These are phyloP conservation scores for Papilio glaucus DNA, from an alignment of 1,140 invertebrate genomes.

Conservation along the genomic window DNA sequence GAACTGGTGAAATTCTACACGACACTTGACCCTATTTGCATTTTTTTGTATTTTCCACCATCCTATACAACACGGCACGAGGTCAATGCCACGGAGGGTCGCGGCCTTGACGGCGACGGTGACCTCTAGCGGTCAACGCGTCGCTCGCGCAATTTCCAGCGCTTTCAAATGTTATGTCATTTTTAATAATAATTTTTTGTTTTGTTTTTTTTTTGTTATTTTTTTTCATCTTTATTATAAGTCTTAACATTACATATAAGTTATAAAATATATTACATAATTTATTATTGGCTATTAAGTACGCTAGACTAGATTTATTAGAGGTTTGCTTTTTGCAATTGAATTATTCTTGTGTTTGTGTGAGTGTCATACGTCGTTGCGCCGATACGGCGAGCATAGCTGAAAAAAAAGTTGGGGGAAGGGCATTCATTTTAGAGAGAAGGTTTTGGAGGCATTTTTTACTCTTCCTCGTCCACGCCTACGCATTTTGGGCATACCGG, in stretches of 20 bases:
- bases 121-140: constrained; percentile 40
- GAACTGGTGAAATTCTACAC: constrained; percentile 69
- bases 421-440: constrained; percentile 59
- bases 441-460: constrained; percentile 78
- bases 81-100: constrained; percentile 72
- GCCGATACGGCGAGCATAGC: constrained; percentile 68
- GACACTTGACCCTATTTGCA: constrained; percentile 72
- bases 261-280: constrained; percentile 82
- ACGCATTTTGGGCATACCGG: constrained; percentile 95
- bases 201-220: constrained; percentile 77
- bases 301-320: constrained; percentile 60
- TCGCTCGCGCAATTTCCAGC: constrained; percentile 37
- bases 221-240: constrained; percentile 82
- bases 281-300: constrained; percentile 68
- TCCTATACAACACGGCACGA: constrained; percentile 60
- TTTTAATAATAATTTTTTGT: constrained; percentile 69
- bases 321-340: constrained; percentile 57
- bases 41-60: constrained; percentile 57
- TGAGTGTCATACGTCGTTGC: constrained; percentile 59
- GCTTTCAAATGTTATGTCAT: constrained; percentile 57
- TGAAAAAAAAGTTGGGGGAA: constrained; percentile 76
- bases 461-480: constrained; percentile 93
- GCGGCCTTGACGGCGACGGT: constrained; percentile 58
- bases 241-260: constrained; percentile 78
- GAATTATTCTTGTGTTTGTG: constrained; percentile 65